Percentiles rank a stretch among this genome's conserved stretches.
Evolutionary conservation across 2,113 vertebrate genomes (phyloP).

Genomic region (Mastomys natalensis): DNA sequence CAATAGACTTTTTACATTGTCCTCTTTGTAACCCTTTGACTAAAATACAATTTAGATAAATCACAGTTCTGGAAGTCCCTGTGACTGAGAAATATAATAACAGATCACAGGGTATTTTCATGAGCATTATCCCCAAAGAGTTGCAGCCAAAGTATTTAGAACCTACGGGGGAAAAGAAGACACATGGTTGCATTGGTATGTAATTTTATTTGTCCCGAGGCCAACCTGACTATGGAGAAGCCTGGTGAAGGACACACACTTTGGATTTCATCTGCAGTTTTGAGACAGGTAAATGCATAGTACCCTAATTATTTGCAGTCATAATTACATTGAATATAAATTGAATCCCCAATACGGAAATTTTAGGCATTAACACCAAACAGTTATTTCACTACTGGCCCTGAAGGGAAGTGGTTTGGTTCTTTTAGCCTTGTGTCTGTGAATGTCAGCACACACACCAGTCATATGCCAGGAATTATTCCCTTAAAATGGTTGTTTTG

Average conservation of each 20-base stretch:
- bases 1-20: constrained; percentile 68
- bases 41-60: constrained; percentile 77
- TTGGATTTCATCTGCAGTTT: neutral
- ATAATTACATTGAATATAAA: constrained; percentile 20
- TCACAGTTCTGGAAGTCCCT: constrained; percentile 69
- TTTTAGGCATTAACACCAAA: neutral
- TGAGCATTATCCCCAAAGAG: constrained; percentile 54
- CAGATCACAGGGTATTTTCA: constrained; percentile 72
- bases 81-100: constrained; percentile 69
- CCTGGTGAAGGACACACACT: neutral
- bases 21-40: constrained; percentile 69
- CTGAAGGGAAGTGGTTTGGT: neutral
- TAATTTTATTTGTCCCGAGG: constrained; percentile 74
- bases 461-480: too few relatives aligned
- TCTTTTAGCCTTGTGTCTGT: neutral
- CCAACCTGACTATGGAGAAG: constrained; percentile 63
- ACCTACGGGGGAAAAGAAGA: constrained; percentile 71
- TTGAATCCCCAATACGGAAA: constrained; percentile 14
- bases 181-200: constrained; percentile 58
- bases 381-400: neutral
- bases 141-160: constrained; percentile 71
- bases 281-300: neutral
- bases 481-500: too few relatives aligned
- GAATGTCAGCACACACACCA: neutral
- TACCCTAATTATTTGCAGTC: neutral